These are phyloP conservation scores for Osedax frankpressi DNA, from an alignment of 2,888 invertebrate species.

Conservation along the genomic window DNA sequence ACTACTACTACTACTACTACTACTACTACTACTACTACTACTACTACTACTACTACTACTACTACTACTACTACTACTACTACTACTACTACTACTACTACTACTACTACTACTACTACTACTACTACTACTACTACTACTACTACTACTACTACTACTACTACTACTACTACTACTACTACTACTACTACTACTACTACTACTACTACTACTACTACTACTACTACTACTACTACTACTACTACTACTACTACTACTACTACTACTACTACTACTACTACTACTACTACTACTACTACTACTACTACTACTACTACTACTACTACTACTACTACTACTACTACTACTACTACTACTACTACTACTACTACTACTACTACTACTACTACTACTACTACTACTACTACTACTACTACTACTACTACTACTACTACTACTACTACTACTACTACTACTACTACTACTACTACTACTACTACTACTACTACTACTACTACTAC, in stretches of 20 bases:
- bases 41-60: not conserved
- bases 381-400: not conserved
- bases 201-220: not conserved
- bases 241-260: not conserved
- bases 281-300: not conserved
- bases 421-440: not conserved
- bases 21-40: constrained; percentile 12
- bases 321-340: not conserved
- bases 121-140: not conserved
- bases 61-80: not conserved
- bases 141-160: not conserved
- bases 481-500: not conserved
- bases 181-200: not conserved
- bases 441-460: not conserved
- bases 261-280: not conserved
- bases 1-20: constrained; percentile 14
- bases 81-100: not conserved
- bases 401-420: not conserved
- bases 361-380: not conserved
- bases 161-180: not conserved
- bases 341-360: not conserved
- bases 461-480: not conserved
- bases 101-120: not conserved
- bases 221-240: not conserved
- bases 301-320: not conserved